Evolutionary conservation across 92 coral and sea anemone genomes (phyloP).

Genomic region (Nematostella vectensis): DNA sequence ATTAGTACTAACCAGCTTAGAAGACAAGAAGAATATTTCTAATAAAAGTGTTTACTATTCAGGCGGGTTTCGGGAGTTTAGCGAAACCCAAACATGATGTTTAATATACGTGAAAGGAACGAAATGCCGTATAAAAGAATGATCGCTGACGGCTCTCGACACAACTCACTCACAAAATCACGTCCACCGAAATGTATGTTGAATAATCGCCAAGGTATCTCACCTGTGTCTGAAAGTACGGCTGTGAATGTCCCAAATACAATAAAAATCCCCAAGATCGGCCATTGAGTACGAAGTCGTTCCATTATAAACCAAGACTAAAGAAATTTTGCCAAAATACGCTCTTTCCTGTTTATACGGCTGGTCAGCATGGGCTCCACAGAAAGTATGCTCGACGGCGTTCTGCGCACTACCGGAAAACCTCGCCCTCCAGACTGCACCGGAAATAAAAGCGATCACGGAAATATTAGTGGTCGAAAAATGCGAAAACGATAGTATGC

Average conservation of each 20-base stretch:
- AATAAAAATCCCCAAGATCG: constrained; percentile 16
- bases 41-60: constrained; percentile 1
- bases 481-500: too few species aligned
- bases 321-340: constrained; percentile 13
- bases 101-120: not conserved
- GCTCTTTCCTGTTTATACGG: constrained; percentile 12
- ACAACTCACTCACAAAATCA: not conserved
- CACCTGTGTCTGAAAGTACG: constrained; percentile 18
- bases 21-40: not conserved
- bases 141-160: not conserved
- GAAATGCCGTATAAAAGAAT: not conserved
- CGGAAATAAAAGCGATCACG: constrained; percentile 18
- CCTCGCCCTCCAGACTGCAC: constrained; percentile 29
- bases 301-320: not conserved
- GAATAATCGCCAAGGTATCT: not conserved
- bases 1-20: not conserved
- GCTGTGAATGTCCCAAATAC: constrained; percentile 8
- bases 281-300: not conserved
- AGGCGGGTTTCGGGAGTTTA: not conserved
- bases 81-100: constrained; percentile 2
- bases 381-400: constrained; percentile 1
- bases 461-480: constrained; percentile 5
- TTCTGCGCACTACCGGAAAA: constrained; percentile 32
- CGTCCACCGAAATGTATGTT: not conserved
- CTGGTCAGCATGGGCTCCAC: constrained; percentile 4